phyloP scores from a whole-genome alignment of 2,113 vertebrate genomes.

The Falcunculus frontatus region DNA sequence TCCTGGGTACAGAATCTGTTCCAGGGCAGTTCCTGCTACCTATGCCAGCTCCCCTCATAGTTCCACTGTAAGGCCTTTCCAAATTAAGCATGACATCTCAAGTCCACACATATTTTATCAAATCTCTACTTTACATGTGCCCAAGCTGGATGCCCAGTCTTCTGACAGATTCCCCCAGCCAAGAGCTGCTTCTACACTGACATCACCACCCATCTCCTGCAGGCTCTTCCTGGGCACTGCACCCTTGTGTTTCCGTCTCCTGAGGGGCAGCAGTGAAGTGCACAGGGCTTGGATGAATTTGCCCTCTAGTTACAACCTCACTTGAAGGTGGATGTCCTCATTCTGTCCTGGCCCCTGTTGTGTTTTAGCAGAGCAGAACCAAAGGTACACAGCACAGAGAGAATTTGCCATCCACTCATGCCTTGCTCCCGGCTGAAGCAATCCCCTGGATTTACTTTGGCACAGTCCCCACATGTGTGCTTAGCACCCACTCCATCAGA shows the following conservation, averaged over 20 bases:
- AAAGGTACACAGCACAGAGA: not conserved
- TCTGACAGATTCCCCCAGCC: not conserved
- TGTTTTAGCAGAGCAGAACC: not conserved
- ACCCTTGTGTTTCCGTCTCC: not conserved
- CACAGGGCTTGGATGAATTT: not conserved
- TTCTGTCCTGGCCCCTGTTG: not conserved
- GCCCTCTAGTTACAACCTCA: not conserved
- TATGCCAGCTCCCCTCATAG: not conserved
- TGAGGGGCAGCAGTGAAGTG: not conserved
- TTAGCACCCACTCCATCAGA: not conserved
- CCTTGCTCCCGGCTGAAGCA: not conserved
- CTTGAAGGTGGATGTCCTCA: not conserved
- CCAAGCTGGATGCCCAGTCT: not conserved
- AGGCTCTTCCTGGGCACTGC: not conserved
- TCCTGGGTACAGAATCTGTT: not conserved
- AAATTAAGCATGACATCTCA: not conserved
- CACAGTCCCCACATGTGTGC: not conserved
- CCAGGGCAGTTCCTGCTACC: not conserved
- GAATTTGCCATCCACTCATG: not conserved
- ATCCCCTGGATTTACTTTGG: slow-evolving; percentile 1
- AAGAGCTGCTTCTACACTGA: not conserved
- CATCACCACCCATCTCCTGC: not conserved
- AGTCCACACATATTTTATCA: not conserved
- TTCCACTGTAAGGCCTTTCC: not conserved
- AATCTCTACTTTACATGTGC: not conserved